phyloP scores from a whole-genome alignment of 1,140 invertebrate genomes.

The Papilio helenus region DNA sequence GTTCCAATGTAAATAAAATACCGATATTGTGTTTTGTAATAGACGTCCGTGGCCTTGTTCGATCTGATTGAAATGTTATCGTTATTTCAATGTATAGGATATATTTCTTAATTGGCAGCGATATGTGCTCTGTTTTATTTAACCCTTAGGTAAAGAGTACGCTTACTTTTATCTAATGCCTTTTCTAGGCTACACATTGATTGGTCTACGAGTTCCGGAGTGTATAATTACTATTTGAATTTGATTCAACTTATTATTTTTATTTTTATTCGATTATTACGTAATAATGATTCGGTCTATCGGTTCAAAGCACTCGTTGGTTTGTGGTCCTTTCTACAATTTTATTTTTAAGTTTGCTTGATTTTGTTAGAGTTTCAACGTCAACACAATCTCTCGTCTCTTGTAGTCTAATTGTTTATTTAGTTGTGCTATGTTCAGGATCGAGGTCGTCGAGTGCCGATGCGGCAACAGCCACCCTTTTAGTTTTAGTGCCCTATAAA shows the following conservation, averaged over 20 bases:
- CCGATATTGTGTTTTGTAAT: conserved; percentile 31
- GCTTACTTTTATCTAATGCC: not conserved
- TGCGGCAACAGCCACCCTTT: conserved; percentile 75
- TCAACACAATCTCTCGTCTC: not conserved
- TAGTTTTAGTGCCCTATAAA: conserved; percentile 76
- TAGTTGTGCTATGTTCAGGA: conserved; percentile 49
- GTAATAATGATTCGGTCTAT: not conserved
- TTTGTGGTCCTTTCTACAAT: no score
- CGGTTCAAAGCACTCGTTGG: no score
- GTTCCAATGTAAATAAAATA: conserved; percentile 28
- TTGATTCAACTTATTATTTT: not conserved
- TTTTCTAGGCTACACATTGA: not conserved
- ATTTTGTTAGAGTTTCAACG: not conserved
- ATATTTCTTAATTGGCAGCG: not conserved
- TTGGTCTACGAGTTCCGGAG: no score
- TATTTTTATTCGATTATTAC: not conserved
- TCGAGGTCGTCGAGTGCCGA: conserved; percentile 60
- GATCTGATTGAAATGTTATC: conserved; percentile 23
- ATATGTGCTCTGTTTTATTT: conserved; percentile 8
- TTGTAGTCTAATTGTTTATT: conserved; percentile 36
- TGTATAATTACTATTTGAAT: not conserved
- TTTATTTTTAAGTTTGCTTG: no score
- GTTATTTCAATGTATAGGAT: not conserved
- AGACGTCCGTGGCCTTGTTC: conserved; percentile 29
- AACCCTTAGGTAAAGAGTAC: not conserved